Conservation (phyloP, 2,797 vertebrate species). For the Morelia viridis region DNA sequence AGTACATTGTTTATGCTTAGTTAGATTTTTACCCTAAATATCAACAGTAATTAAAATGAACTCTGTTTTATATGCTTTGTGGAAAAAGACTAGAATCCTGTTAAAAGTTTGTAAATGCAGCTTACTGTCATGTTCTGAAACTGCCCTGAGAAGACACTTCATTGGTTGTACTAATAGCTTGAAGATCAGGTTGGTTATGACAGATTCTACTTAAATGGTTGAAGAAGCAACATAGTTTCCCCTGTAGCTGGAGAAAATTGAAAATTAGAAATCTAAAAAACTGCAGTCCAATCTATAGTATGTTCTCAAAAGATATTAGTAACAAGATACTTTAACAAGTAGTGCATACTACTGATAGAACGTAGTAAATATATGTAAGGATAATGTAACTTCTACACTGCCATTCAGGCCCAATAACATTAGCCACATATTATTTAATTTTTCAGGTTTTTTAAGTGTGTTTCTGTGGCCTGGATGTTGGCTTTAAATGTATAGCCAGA, state of each 20-base stretch:
- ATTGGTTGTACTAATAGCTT: not conserved
- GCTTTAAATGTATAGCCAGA: not conserved
- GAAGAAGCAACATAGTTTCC: not conserved
- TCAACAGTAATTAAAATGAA: no score
- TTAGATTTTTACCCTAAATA: not conserved
- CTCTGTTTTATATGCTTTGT: not conserved
- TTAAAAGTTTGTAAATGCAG: not conserved
- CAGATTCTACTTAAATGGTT: not conserved
- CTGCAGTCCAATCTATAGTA: not conserved
- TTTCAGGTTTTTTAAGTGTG: not conserved
- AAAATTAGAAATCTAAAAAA: not conserved
- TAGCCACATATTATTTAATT: not conserved
- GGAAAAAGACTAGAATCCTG: not conserved
- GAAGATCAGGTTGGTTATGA: not conserved
- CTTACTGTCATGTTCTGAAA: not conserved
- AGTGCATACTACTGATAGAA: not conserved
- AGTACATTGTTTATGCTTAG: not conserved
- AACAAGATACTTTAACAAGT: not conserved
- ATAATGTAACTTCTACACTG: no score
- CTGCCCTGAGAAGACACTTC: no score
- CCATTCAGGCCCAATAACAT: not conserved
- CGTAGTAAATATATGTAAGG: not conserved
- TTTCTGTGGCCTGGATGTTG: no score
- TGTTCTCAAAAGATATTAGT: not conserved
- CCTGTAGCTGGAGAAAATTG: not conserved